Evolutionary conservation across 2,888 invertebrate genomes (phyloP).

Genomic region (Hybos culiciformis): DNA sequence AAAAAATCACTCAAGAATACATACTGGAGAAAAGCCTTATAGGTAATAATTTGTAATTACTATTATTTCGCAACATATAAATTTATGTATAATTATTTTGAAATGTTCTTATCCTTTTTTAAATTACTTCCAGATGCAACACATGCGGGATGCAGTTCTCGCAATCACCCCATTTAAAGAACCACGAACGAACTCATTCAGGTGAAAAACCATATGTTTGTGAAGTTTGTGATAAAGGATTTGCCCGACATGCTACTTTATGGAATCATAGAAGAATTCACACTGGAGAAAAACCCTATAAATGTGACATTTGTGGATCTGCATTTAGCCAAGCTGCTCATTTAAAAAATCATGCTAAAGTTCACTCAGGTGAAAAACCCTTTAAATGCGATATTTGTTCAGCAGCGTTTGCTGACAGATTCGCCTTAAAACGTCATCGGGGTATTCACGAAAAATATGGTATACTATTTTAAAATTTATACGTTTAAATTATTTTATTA

Average conservation of each 20-base stretch:
- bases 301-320: constrained; percentile 77
- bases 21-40: constrained; percentile 74
- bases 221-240: constrained; percentile 78
- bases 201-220: constrained; percentile 80
- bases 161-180: constrained; percentile 76
- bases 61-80: neutral
- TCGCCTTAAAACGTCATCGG: constrained; percentile 72
- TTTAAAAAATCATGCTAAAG: constrained; percentile 75
- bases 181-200: constrained; percentile 77
- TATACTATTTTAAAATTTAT: constrained; percentile 19
- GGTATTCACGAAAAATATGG: constrained; percentile 83
- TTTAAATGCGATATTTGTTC: constrained; percentile 73
- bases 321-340: constrained; percentile 84
- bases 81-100: too few relatives aligned
- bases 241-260: constrained; percentile 73
- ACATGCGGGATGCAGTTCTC: constrained; percentile 86
- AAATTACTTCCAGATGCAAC: constrained; percentile 46
- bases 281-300: constrained; percentile 48
- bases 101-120: constrained; percentile 1
- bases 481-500: neutral
- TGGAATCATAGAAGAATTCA: constrained; percentile 84
- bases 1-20: constrained; percentile 77
- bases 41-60: constrained; percentile 39
- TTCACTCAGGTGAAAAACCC: constrained; percentile 69
- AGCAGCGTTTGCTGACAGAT: constrained; percentile 75